phyloP scores from a whole-genome alignment of 2,113 vertebrate species.

The Odontophorus gujanensis region DNA sequence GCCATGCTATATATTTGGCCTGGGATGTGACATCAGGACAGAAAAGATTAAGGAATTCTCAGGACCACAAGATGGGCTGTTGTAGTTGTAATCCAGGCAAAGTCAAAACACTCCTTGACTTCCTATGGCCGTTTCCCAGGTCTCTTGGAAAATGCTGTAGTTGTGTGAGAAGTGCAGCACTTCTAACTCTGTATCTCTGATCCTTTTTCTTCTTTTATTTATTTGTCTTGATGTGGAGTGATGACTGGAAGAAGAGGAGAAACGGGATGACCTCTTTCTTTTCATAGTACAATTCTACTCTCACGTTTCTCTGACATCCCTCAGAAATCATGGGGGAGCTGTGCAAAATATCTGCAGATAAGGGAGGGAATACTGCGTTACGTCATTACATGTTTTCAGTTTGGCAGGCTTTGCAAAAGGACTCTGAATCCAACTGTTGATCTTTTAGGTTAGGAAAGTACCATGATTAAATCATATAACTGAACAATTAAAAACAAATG shows the following conservation, averaged over 20 bases:
- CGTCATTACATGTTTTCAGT: background rate
- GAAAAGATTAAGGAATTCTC: background rate
- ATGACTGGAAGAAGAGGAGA: background rate
- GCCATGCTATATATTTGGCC: background rate
- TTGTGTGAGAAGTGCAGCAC: background rate
- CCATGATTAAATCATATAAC: background rate
- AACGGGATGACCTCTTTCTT: background rate
- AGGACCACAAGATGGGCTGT: background rate
- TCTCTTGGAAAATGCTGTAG: background rate
- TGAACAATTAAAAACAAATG: background rate
- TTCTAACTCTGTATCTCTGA: background rate
- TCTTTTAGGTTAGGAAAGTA: slow-evolving; percentile 7
- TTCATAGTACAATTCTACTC: background rate
- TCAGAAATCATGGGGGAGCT: background rate
- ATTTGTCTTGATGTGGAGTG: background rate
- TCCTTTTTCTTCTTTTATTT: background rate
- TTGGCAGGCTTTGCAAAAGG: background rate
- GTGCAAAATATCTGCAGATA: background rate
- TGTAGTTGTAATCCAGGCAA: background rate
- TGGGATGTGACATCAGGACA: background rate
- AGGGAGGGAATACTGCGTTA: background rate
- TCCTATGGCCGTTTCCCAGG: background rate
- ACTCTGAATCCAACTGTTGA: background rate
- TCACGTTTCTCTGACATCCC: background rate
- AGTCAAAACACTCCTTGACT: background rate